Evolutionary conservation across 37 sponge, comb jelly and placozoan species (phyloP).

Genomic region (Spongilla lacustris): DNA sequence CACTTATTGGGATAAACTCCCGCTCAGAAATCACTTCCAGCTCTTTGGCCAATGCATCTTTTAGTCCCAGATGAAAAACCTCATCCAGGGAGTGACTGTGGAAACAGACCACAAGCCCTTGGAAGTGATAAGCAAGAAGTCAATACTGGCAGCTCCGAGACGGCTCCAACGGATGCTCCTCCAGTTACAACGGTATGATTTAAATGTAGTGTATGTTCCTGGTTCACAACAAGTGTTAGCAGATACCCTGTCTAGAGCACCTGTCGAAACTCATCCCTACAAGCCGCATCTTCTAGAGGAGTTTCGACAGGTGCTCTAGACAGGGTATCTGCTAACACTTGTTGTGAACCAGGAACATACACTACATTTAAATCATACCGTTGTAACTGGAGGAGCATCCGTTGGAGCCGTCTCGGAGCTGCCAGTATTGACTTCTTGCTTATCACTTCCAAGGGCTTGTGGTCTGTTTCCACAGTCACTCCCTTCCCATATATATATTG

Average conservation of each 20-base stretch:
- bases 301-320: too few species aligned
- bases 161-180: slow-evolving; percentile 41
- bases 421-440: slow-evolving; percentile 9
- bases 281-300: too few species aligned
- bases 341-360: too few species aligned
- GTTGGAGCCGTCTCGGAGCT: slow-evolving; percentile 42
- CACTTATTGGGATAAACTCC: too few species aligned
- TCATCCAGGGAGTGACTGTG: background rate
- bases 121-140: slow-evolving; percentile 21
- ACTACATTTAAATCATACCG: slow-evolving; percentile 26
- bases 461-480: slow-evolving; percentile 37
- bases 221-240: too few species aligned
- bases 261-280: too few species aligned
- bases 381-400: slow-evolving; percentile 33
- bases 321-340: too few species aligned
- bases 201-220: too few species aligned
- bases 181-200: slow-evolving; percentile 23
- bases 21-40: too few species aligned
- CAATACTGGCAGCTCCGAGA: slow-evolving; percentile 27
- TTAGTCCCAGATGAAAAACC: too few species aligned
- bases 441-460: slow-evolving; percentile 38
- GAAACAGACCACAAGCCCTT: slow-evolving; percentile 53
- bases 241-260: too few species aligned
- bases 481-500: slow-evolving; percentile 24
- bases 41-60: too few species aligned